Evolutionary conservation across 2,797 vertebrate species (phyloP).

Genomic region (Mormyrus hasselquistii): DNA sequence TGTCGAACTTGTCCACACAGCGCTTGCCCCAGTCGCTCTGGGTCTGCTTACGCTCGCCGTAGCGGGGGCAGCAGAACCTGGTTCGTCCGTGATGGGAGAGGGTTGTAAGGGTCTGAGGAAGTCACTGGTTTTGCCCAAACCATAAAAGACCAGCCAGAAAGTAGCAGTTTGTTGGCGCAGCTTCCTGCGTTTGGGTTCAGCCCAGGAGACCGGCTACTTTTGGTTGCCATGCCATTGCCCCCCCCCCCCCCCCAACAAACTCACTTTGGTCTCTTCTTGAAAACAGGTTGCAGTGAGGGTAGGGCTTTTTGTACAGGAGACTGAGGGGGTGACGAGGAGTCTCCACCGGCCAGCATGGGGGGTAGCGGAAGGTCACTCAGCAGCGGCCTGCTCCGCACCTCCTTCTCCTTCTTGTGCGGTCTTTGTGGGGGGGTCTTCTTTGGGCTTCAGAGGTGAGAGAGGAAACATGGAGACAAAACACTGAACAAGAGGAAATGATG

Average conservation of each 20-base stretch:
- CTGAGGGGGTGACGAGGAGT: constrained; percentile 79
- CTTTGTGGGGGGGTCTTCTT: constrained; percentile 80
- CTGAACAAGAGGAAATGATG: background rate
- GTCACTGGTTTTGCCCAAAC: background rate
- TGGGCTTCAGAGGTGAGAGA: constrained; percentile 60
- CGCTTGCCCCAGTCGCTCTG: constrained; percentile 98
- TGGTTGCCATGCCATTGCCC: background rate
- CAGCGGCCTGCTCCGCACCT: constrained; percentile 79
- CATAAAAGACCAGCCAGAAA: background rate
- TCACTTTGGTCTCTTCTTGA: constrained; percentile 99
- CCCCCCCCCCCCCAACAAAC: constrained; percentile 30
- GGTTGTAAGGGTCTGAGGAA: background rate
- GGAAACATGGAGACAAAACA: background rate
- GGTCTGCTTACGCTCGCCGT: constrained; percentile 90
- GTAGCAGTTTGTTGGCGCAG: background rate
- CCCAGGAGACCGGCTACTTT: background rate
- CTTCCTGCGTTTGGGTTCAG: background rate
- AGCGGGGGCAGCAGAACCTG: constrained; percentile 96
- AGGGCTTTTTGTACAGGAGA: constrained; percentile 78
- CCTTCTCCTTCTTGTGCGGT: constrained; percentile 76
- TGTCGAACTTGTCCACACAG: constrained; percentile 97
- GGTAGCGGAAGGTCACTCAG: constrained; percentile 92
- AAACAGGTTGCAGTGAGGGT: constrained; percentile 70
- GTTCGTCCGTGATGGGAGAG: background rate
- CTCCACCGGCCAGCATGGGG: constrained; percentile 78